Evolutionary conservation across 2,113 vertebrate species (phyloP).

Genomic region (Chloropsis hardwickii): DNA sequence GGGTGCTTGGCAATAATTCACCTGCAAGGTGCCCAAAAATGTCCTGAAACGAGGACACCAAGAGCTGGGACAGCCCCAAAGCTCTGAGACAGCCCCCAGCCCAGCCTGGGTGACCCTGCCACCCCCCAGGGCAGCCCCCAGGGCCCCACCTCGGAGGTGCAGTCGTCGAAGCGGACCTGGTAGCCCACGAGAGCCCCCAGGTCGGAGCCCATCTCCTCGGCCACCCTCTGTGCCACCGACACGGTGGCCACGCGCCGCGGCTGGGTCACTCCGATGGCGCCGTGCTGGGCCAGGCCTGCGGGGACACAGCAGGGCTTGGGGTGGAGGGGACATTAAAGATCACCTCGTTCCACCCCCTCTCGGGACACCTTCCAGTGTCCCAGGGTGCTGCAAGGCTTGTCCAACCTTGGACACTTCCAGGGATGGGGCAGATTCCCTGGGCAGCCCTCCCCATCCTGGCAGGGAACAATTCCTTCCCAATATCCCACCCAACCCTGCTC

Average conservation of each 20-base stretch:
- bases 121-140: background rate
- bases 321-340: no score
- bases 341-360: accelerated
- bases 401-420: accelerated
- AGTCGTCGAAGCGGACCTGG: slow-evolving; percentile 97
- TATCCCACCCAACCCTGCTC: accelerated
- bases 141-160: slow-evolving; percentile 81
- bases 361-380: accelerated
- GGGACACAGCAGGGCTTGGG: background rate
- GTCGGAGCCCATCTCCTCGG: slow-evolving; percentile 85
- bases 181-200: slow-evolving; percentile 88
- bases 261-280: slow-evolving; percentile 88
- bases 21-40: background rate
- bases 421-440: background rate
- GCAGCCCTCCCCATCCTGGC: accelerated
- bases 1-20: accelerated
- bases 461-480: no score
- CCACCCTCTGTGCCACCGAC: slow-evolving; percentile 91
- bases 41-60: accelerated
- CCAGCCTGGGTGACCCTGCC: accelerated
- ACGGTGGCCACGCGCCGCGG: slow-evolving; percentile 93
- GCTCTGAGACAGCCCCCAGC: background rate
- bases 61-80: background rate
- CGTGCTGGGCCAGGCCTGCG: slow-evolving; percentile 80
- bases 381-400: accelerated